phyloP scores from a whole-genome alignment of 64 coral and sea anemone genomes.

The Acropora yongei region DNA sequence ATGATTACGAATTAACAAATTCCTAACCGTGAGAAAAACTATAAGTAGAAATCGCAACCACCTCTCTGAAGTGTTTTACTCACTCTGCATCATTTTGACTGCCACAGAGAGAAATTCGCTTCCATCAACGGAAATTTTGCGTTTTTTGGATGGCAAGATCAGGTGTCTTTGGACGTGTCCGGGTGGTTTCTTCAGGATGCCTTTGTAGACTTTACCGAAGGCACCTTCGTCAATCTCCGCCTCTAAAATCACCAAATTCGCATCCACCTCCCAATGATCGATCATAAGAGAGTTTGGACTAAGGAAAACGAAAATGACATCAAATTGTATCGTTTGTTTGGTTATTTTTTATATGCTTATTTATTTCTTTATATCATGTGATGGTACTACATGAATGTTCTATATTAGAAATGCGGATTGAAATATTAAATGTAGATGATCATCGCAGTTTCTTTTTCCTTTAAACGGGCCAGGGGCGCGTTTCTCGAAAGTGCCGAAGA shows the following conservation, averaged over 20 bases:
- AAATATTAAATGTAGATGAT: no score
- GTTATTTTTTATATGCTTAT: no score
- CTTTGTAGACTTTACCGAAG: constrained; percentile 71
- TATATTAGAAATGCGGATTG: no score
- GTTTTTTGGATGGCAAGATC: neutral
- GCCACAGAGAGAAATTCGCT: constrained; percentile 5
- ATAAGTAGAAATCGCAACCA: no score
- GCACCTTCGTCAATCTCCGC: constrained; percentile 65
- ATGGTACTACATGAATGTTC: no score
- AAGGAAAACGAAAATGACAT: neutral
- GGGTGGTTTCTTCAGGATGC: neutral
- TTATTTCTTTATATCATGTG: no score
- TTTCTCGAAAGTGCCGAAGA: no score
- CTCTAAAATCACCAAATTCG: constrained; percentile 8
- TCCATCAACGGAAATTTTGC: neutral
- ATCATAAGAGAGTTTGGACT: constrained; percentile 40
- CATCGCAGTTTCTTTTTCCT: no score
- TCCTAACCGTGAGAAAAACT: no score
- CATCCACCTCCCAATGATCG: constrained; percentile 66
- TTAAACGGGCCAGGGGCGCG: no score
- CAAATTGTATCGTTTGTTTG: neutral
- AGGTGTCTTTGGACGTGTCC: neutral
- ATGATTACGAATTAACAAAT: no score
- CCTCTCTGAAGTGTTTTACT: neutral
- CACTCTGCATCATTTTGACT: constrained; percentile 49